Evolutionary conservation across 1,140 invertebrate species (phyloP).

Genomic region (Lucilia cuprina): DNA sequence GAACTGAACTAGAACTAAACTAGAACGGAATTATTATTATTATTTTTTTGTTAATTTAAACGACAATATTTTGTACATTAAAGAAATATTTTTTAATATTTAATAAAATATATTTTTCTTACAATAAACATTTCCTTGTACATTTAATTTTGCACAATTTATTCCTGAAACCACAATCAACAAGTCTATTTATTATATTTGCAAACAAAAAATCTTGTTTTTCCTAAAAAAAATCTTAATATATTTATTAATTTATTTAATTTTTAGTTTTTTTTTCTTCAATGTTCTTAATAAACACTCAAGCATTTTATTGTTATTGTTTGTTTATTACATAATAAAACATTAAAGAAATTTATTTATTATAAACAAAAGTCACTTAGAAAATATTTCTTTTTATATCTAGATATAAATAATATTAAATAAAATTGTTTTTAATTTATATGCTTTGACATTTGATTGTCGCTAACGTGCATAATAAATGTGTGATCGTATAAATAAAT

Average conservation of each 20-base stretch:
- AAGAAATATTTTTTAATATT: no score
- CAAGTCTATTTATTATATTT: neutral
- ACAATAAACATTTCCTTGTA: no score
- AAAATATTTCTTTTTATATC: no score
- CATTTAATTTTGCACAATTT: neutral
- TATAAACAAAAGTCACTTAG: no score
- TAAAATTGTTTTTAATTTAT: neutral
- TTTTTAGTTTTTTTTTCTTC: neutral
- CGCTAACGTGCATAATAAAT: neutral
- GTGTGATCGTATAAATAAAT: neutral
- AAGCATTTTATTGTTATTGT: neutral
- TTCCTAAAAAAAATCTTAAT: neutral
- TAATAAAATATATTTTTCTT: no score
- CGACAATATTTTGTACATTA: no score
- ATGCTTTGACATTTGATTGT: neutral
- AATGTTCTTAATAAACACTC: neutral
- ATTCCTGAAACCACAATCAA: neutral
- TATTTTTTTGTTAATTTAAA: no score
- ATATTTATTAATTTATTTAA: neutral
- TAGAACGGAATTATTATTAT: no score
- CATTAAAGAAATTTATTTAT: no score
- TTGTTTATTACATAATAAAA: neutral
- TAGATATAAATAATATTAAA: neutral
- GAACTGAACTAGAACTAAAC: no score
- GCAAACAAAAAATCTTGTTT: neutral